A percentile compares a stretch with the other conserved stretches of the same genome.
phyloP scores from a whole-genome alignment of 2,113 vertebrate species.

The Albula glossodonta region DNA sequence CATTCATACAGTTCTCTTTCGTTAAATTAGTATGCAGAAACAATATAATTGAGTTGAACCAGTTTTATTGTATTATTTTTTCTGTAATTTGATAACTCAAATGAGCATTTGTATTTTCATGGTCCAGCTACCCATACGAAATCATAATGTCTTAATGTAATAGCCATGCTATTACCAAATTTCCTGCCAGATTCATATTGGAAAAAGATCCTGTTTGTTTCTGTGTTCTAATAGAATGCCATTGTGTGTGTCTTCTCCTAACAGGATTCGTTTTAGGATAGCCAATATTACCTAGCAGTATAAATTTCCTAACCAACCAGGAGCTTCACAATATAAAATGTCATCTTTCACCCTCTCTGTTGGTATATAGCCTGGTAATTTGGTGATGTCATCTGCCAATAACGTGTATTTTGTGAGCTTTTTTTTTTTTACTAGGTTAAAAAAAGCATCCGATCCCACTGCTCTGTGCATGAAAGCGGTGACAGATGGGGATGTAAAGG shows the following conservation, averaged over 20 bases:
- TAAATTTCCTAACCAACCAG: no score
- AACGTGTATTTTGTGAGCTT: background rate
- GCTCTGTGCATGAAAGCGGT: background rate
- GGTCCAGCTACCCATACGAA: background rate
- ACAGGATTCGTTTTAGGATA: background rate
- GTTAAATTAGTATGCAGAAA: no score
- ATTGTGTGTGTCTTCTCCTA: background rate
- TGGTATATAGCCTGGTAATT: background rate
- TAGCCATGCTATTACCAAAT: no score
- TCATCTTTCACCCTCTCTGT: background rate
- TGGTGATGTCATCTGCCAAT: background rate
- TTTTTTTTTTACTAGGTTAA: background rate
- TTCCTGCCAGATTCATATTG: no score
- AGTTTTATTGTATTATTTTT: no score
- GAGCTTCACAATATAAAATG: background rate
- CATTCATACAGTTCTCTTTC: no score
- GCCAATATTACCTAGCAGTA: background rate
- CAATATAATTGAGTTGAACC: no score
- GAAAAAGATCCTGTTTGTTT: background rate
- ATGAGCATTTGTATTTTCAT: no score
- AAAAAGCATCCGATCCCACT: background rate
- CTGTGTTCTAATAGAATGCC: background rate
- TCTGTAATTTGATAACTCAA: no score
- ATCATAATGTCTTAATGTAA: background rate
- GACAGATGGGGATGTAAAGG: conserved; percentile 13